These are phyloP conservation scores for Drosophila lacicola DNA, from an alignment of 2,888 invertebrate genomes.

Conservation along the genomic window DNA sequence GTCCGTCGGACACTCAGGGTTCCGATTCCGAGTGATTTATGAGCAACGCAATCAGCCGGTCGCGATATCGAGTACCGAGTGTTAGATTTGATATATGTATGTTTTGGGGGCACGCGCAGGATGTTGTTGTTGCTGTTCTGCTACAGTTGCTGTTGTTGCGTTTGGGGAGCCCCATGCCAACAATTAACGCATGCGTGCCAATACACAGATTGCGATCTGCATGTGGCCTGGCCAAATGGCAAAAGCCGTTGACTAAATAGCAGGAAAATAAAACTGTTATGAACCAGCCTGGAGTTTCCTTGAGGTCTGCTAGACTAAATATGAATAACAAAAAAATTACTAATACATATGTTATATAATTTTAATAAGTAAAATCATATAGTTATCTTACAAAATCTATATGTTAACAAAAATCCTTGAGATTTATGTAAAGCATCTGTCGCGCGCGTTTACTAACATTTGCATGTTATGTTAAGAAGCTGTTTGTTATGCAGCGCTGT, in stretches of 20 bases:
- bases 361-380: background rate
- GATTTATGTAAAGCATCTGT: background rate
- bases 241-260: conserved; percentile 25
- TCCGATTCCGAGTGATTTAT: conserved; percentile 72
- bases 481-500: background rate
- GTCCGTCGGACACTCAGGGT: conserved; percentile 34
- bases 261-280: conserved; percentile 3
- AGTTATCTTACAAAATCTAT: background rate
- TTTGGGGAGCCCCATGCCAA: conserved; percentile 60
- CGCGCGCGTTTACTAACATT: background rate
- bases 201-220: conserved; percentile 61
- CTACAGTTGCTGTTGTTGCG: conserved; percentile 23
- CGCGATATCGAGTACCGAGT: conserved; percentile 69
- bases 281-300: background rate
- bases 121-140: conserved; percentile 54
- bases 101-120: conserved; percentile 78
- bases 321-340: background rate
- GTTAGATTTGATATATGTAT: conserved; percentile 77
- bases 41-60: conserved; percentile 70
- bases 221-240: conserved; percentile 27
- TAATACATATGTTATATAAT: background rate
- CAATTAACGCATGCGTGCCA: conserved; percentile 77
- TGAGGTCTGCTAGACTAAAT: background rate
- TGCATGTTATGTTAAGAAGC: background rate
- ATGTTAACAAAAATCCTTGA: background rate